Evolutionary conservation across 2,888 invertebrate genomes (phyloP).

Genomic region (Cepaea hortensis): DNA sequence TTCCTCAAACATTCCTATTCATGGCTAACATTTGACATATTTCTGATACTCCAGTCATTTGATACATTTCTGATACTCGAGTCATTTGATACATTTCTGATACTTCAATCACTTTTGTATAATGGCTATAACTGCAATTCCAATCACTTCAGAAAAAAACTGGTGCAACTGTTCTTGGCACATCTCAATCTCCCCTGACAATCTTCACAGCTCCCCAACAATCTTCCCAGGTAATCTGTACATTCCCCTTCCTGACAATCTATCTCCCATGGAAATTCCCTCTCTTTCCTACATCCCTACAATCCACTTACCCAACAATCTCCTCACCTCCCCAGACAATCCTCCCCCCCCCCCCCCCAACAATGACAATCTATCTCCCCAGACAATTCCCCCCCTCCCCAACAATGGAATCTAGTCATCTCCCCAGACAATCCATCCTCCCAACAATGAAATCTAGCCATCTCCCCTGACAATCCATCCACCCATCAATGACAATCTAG

Average conservation of each 20-base stretch:
- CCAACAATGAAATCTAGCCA: not conserved
- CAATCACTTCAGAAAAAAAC: no score
- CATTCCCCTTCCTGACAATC: not conserved
- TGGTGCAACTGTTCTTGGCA: no score
- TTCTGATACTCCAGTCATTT: no score
- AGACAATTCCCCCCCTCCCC: not conserved
- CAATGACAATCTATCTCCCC: not conserved
- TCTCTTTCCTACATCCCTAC: not conserved
- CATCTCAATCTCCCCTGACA: no score
- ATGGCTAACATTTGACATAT: no score
- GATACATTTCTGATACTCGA: no score
- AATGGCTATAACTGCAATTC: no score
- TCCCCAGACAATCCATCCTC: not conserved
- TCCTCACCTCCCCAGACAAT: not conserved
- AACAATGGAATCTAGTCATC: not conserved
- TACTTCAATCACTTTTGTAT: no score
- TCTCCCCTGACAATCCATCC: not conserved
- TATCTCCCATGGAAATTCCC: not conserved
- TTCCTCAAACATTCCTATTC: no score
- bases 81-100: no score
- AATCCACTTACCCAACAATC: not conserved
- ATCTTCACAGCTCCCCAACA: no score
- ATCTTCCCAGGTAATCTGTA: no score
- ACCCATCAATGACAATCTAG: not conserved
- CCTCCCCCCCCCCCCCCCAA: not conserved